Evolutionary conservation across 2,113 vertebrate species (phyloP).

Genomic region (Mobula birostris): DNA sequence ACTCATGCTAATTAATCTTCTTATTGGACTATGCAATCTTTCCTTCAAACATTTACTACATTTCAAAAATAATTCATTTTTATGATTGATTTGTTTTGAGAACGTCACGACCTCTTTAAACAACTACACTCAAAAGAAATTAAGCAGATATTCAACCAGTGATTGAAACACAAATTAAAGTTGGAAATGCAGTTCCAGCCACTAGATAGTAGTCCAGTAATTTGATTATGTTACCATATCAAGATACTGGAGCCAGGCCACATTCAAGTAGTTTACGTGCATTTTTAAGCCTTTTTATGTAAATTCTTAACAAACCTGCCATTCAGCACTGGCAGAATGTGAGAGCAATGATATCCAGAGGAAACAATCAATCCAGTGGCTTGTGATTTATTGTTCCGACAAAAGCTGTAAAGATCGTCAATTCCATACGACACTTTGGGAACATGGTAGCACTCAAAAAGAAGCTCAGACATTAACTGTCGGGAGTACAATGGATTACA

Average conservation of each 20-base stretch:
- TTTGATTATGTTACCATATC: too few species aligned
- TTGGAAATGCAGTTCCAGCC: not conserved
- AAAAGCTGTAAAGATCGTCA: slow-evolving; percentile 85
- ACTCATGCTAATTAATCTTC: not conserved
- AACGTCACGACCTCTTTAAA: not conserved
- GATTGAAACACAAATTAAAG: not conserved
- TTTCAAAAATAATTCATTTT: not conserved
- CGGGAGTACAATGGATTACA: slow-evolving; percentile 67
- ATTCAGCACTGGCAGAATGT: slow-evolving; percentile 81
- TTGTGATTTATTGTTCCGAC: slow-evolving; percentile 60
- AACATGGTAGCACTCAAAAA: slow-evolving; percentile 89
- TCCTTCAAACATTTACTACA: not conserved
- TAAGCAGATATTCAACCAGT: not conserved
- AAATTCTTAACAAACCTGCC: slow-evolving; percentile 68
- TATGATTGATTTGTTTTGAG: not conserved
- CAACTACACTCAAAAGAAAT: too few species aligned
- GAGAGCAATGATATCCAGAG: slow-evolving; percentile 87
- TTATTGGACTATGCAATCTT: not conserved
- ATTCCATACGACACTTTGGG: slow-evolving; percentile 83
- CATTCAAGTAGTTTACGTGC: not conserved
- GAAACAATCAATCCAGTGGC: slow-evolving; percentile 77
- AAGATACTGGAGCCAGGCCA: too few species aligned
- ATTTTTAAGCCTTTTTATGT: not conserved
- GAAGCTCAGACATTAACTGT: slow-evolving; percentile 76
- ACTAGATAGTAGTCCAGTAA: too few species aligned